Conservation (phyloP, 2,113 vertebrate species). For the Jaculus jaculus region DNA sequence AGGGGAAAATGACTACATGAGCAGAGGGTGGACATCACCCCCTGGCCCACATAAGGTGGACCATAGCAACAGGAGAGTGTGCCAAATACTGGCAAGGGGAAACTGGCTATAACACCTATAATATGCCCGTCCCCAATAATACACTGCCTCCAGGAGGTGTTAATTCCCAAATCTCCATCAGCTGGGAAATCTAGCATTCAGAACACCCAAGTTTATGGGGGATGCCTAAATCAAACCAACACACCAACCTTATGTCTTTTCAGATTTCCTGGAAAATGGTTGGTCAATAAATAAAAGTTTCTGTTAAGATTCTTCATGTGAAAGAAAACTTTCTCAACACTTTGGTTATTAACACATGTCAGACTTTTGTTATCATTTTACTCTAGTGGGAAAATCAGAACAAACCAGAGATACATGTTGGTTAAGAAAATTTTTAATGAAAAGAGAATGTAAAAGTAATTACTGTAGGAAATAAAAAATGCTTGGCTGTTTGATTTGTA, state of each 20-base stretch:
- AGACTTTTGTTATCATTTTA: slow-evolving; percentile 15
- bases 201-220: too few relatives aligned
- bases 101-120: too few relatives aligned
- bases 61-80: too few relatives aligned
- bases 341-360: not conserved
- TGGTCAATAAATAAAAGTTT: slow-evolving; percentile 1
- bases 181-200: too few relatives aligned
- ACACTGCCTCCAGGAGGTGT: too few relatives aligned
- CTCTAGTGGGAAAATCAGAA: not conserved
- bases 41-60: too few relatives aligned
- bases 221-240: too few relatives aligned
- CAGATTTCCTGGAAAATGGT: not conserved
- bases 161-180: too few relatives aligned
- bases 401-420: not conserved
- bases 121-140: too few relatives aligned
- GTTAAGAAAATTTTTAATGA: not conserved
- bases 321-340: not conserved
- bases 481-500: not conserved
- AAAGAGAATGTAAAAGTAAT: slow-evolving; percentile 12
- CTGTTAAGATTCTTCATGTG: not conserved
- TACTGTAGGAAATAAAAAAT: not conserved
- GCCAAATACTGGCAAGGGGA: too few relatives aligned
- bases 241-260: not conserved
- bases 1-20: too few relatives aligned
- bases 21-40: too few relatives aligned